Evolutionary conservation across 2,888 invertebrate species (phyloP).

Genomic region (Cactoblastis cactorum): DNA sequence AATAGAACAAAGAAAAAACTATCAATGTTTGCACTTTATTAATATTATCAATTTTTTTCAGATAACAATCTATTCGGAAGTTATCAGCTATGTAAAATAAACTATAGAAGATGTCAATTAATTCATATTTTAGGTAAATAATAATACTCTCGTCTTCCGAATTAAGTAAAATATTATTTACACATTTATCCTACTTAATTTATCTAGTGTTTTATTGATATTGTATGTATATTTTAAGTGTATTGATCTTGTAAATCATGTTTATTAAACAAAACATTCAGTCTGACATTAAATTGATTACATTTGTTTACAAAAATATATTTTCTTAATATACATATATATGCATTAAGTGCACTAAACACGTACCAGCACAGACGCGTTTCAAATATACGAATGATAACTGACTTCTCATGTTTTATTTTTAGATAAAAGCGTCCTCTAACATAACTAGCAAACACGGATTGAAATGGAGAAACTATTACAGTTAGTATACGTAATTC

Average conservation of each 20-base stretch:
- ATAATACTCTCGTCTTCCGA: conserved; percentile 38
- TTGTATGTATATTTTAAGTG: neutral
- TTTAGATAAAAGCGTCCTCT: too few species aligned
- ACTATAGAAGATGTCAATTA: neutral
- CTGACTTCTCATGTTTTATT: conserved; percentile 1
- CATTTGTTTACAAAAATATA: neutral
- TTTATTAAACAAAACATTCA: neutral
- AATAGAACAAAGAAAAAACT: too few species aligned
- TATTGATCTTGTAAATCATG: neutral
- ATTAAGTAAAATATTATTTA: conserved; percentile 25
- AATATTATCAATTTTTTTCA: too few species aligned
- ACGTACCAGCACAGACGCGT: conserved; percentile 23
- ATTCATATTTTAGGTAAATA: conserved; percentile 22
- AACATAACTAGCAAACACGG: too few species aligned
- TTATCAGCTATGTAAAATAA: neutral
- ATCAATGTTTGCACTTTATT: too few species aligned
- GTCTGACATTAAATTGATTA: neutral
- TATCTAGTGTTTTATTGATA: neutral
- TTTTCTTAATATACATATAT: neutral
- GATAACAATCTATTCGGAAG: too few species aligned
- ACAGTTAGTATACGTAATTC: neutral
- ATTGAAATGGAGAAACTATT: neutral
- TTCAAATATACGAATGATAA: conserved; percentile 6
- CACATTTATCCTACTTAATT: conserved; percentile 5
- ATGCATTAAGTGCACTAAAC: conserved; percentile 26